Conservation (phyloP, 2,797 vertebrate species). For the Fundulus diaphanus region DNA sequence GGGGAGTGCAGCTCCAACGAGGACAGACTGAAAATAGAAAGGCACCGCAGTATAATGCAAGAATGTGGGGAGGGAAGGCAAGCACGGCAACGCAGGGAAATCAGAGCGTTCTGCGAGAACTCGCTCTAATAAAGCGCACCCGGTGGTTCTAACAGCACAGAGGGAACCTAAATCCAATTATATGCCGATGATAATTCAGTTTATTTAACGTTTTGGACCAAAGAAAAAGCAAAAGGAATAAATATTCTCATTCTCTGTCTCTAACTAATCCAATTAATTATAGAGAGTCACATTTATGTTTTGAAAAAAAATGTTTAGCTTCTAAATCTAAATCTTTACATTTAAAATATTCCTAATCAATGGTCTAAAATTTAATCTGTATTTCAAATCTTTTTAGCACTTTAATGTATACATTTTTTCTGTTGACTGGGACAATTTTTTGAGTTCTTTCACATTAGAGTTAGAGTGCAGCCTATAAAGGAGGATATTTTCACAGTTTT, state of each 20-base stretch:
- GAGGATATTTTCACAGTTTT: too few relatives aligned
- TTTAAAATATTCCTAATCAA: neutral
- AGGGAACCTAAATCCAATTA: neutral
- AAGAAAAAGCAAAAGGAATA: neutral
- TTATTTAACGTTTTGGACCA: too few relatives aligned
- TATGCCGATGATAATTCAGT: neutral
- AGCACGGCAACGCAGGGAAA: neutral
- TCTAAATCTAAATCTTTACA: neutral
- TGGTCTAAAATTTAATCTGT: neutral
- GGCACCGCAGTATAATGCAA: slow-evolving; percentile 31
- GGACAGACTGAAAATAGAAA: slow-evolving; percentile 59
- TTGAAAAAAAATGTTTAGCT: too few relatives aligned
- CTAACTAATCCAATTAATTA: too few relatives aligned
- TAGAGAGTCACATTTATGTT: too few relatives aligned
- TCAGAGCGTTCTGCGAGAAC: neutral
- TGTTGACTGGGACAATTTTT: neutral
- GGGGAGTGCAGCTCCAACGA: slow-evolving; percentile 40
- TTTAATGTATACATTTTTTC: neutral
- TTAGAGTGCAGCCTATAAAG: too few relatives aligned
- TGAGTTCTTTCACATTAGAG: neutral
- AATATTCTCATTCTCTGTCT: neutral
- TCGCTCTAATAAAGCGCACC: neutral
- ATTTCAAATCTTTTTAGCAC: neutral
- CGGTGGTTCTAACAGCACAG: neutral
- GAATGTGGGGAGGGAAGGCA: slow-evolving; percentile 15